Evolutionary conservation across 2,797 vertebrate species (phyloP).

Genomic region (Micrastur ruficollis): DNA sequence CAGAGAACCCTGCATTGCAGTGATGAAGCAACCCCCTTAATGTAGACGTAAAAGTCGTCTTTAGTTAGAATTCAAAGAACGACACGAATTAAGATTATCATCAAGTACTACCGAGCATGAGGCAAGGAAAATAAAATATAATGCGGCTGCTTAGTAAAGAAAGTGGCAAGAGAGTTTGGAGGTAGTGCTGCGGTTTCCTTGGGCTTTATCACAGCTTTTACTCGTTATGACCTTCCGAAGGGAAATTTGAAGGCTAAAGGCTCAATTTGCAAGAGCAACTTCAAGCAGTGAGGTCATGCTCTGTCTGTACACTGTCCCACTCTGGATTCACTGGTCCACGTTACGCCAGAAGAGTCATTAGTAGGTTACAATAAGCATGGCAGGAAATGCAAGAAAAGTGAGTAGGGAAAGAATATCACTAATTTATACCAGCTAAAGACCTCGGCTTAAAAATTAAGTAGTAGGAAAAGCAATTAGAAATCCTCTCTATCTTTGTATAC

Average conservation of each 20-base stretch:
- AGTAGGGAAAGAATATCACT: neutral
- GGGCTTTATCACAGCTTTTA: neutral
- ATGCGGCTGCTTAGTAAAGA: neutral
- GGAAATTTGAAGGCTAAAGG: neutral
- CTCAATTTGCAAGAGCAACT: neutral
- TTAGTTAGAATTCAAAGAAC: neutral
- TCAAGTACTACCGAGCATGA: neutral
- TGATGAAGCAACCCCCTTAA: neutral
- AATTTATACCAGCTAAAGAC: neutral
- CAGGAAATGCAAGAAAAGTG: neutral
- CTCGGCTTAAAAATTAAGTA: neutral
- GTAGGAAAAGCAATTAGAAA: neutral
- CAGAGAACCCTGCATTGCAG: neutral
- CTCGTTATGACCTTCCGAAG: neutral
- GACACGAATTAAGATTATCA: neutral
- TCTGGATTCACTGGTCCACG: neutral
- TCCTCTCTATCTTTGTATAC: neutral
- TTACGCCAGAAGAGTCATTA: rapidly evolving
- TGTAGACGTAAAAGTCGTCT: neutral
- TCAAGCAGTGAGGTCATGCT: neutral
- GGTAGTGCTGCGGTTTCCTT: neutral
- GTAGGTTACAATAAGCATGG: too few species aligned
- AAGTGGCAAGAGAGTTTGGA: neutral
- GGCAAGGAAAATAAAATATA: neutral
- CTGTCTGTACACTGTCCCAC: neutral